A percentile compares a stretch with the other conserved stretches of the same genome.
Conservation (phyloP, 2,113 vertebrate genomes). For the Morone chrysops region DNA sequence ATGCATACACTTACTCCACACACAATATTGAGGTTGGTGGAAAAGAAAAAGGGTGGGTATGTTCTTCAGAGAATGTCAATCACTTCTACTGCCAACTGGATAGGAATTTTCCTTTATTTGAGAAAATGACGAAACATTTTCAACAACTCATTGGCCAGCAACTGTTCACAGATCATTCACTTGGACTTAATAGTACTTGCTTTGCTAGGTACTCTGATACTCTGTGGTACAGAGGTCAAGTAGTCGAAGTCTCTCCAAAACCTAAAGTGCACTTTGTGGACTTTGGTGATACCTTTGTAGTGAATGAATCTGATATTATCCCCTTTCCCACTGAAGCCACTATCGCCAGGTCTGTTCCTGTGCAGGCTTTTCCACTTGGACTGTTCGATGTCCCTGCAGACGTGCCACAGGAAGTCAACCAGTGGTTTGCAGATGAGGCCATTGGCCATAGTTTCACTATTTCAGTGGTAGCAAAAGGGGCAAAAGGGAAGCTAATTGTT, state of each 20-base stretch:
- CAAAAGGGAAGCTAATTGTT: slow-evolving; percentile 87
- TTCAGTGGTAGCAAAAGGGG: slow-evolving; percentile 84
- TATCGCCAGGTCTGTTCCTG: slow-evolving; percentile 83
- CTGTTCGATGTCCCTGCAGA: slow-evolving; percentile 83
- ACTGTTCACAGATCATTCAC: slow-evolving; percentile 41
- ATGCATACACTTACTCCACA: slow-evolving; percentile 84
- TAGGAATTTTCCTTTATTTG: slow-evolving; percentile 80
- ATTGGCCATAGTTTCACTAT: slow-evolving; percentile 83
- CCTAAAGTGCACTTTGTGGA: slow-evolving; percentile 90
- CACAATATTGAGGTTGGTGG: slow-evolving; percentile 85
- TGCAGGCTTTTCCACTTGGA: slow-evolving; percentile 89
- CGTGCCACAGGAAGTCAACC: slow-evolving; percentile 80
- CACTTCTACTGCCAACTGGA: slow-evolving; percentile 90
- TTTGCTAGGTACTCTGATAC: slow-evolving; percentile 87
- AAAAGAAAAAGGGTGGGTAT: slow-evolving; percentile 86
- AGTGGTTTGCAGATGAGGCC: slow-evolving; percentile 87
- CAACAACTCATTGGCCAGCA: slow-evolving; percentile 58
- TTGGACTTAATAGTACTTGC: slow-evolving; percentile 80
- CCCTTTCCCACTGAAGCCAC: slow-evolving; percentile 81
- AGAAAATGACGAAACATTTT: slow-evolving; percentile 78
- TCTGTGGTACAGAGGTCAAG: slow-evolving; percentile 89
- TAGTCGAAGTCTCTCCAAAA: slow-evolving; percentile 76
- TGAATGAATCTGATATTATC: slow-evolving; percentile 81
- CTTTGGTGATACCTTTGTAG: slow-evolving; percentile 85
- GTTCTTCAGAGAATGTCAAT: slow-evolving; percentile 80